Evolutionary conservation across 2,797 vertebrate genomes (phyloP).

Genomic region (Gephyroberyx darwinii): DNA sequence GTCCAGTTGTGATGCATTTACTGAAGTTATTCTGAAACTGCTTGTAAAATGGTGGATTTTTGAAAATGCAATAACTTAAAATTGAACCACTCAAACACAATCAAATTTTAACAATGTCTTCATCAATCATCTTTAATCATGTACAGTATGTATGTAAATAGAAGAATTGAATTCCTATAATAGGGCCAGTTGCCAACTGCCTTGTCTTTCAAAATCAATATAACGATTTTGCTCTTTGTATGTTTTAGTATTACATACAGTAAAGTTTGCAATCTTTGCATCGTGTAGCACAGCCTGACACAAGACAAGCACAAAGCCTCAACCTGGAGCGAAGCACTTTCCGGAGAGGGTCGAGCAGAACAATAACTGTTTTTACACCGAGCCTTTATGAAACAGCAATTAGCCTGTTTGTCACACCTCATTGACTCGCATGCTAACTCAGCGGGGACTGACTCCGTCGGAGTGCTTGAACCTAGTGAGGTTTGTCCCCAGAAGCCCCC

Average conservation of each 20-base stretch:
- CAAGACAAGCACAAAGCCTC: constrained; percentile 48
- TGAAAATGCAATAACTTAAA: too few species aligned
- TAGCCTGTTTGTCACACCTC: constrained; percentile 76
- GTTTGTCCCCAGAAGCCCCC: constrained; percentile 60
- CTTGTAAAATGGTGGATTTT: too few species aligned
- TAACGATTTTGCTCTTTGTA: neutral
- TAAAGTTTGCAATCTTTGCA: constrained; percentile 30
- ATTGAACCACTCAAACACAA: too few species aligned
- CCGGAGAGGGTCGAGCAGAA: constrained; percentile 58
- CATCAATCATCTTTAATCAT: too few species aligned
- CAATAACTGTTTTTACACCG: constrained; percentile 77
- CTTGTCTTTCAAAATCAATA: neutral
- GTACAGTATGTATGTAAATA: too few species aligned
- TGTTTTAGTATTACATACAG: neutral
- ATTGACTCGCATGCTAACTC: constrained; percentile 58
- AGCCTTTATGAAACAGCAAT: constrained; percentile 71
- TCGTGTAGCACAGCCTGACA: constrained; percentile 28
- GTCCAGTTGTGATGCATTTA: too few species aligned
- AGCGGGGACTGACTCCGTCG: neutral
- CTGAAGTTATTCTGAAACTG: too few species aligned
- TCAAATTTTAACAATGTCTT: too few species aligned
- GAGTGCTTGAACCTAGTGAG: constrained; percentile 45
- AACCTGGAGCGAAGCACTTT: constrained; percentile 44
- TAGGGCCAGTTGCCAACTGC: neutral
- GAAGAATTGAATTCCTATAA: too few species aligned